phyloP scores from a whole-genome alignment of 2,888 invertebrate genomes.

The Tenthredo livida region DNA sequence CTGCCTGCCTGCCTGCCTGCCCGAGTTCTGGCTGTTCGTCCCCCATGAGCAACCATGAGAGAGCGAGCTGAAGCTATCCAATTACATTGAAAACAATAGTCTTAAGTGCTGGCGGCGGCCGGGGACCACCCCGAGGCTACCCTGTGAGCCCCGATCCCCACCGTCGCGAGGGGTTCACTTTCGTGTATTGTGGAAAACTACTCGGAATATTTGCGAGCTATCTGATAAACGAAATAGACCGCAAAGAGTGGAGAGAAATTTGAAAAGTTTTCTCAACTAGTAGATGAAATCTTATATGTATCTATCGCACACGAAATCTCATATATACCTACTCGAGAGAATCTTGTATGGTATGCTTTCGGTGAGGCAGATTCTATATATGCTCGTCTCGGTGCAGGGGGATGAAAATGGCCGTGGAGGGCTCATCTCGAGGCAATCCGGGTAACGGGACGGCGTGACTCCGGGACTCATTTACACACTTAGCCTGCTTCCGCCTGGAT shows the following conservation, averaged over 20 bases:
- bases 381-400: background rate
- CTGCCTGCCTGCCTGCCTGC: constrained; percentile 58
- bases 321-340: background rate
- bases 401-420: constrained; percentile 63
- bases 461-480: constrained; percentile 76
- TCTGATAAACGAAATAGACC: constrained; percentile 1
- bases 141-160: constrained; percentile 54
- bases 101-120: constrained; percentile 78
- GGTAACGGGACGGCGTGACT: constrained; percentile 68
- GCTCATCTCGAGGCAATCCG: constrained; percentile 74
- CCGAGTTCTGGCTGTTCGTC: constrained; percentile 55
- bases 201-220: constrained; percentile 34
- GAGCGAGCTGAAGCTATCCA: constrained; percentile 75
- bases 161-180: constrained; percentile 43
- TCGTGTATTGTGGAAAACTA: constrained; percentile 47
- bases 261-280: background rate
- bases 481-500: constrained; percentile 68
- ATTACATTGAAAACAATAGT: constrained; percentile 80
- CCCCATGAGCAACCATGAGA: constrained; percentile 52
- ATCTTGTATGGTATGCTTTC: background rate
- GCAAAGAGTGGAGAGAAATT: constrained; percentile 3
- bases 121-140: constrained; percentile 64
- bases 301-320: background rate
- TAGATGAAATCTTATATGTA: background rate
- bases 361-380: background rate